A percentile compares a stretch with the other conserved stretches of the same genome.
phyloP scores from a whole-genome alignment of 1,140 invertebrate species.

The Trachymyrmex cornetzi region DNA sequence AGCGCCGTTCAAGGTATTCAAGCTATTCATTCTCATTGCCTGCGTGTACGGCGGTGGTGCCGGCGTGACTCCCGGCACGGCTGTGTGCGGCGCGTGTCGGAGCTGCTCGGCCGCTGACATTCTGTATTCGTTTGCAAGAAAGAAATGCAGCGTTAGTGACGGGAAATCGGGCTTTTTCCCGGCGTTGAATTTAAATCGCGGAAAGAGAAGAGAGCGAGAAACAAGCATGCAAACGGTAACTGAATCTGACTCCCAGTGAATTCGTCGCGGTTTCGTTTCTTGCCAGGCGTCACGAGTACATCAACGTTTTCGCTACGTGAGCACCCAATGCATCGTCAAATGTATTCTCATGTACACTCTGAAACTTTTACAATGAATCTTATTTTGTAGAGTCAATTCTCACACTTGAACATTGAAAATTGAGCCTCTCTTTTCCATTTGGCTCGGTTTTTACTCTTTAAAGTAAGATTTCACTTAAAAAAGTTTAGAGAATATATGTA shows the following conservation, averaged over 20 bases:
- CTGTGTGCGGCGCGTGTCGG: conserved; percentile 89
- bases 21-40: conserved; percentile 86
- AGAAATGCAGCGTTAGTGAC: conserved; percentile 63
- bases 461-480: too few relatives aligned
- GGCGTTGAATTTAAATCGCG: conserved; percentile 42
- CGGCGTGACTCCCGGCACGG: conserved; percentile 92
- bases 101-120: conserved; percentile 87
- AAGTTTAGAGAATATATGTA: too few relatives aligned
- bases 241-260: background rate
- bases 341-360: background rate
- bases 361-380: too few relatives aligned
- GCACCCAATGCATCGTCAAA: background rate
- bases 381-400: too few relatives aligned
- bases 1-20: conserved; percentile 86
- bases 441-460: too few relatives aligned
- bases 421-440: too few relatives aligned
- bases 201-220: background rate
- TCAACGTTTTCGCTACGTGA: background rate
- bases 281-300: background rate
- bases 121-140: conserved; percentile 76
- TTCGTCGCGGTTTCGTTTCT: background rate
- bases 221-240: conserved; percentile 20
- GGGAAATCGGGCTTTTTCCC: conserved; percentile 45
- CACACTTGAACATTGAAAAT: too few relatives aligned
- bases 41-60: conserved; percentile 91